A percentile compares a stretch with the other conserved stretches of the same genome.
Evolutionary conservation across 2,113 vertebrate species (phyloP).

Genomic region (Litocranius walleri): DNA sequence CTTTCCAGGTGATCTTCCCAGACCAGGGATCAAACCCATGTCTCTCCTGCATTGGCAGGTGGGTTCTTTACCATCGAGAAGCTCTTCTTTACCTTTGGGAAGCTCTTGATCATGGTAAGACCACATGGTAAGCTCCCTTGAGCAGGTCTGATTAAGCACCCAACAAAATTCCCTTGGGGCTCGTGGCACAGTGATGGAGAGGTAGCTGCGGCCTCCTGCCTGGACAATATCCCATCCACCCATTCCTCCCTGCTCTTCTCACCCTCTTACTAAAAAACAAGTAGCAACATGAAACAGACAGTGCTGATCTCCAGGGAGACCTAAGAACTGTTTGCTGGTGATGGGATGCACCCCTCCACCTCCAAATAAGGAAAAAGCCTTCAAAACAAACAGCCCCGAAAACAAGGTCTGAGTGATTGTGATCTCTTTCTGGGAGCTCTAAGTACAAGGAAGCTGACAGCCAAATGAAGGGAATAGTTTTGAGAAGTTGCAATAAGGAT

Average conservation of each 20-base stretch:
- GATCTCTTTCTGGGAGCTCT: background rate
- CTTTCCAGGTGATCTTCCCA: background rate
- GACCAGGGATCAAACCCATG: background rate
- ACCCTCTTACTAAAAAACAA: background rate
- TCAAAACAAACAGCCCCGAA: background rate
- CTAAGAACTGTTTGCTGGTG: background rate
- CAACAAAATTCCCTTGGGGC: background rate
- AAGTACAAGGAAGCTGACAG: background rate
- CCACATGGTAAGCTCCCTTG: background rate
- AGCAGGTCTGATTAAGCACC: background rate
- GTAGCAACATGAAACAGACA: background rate
- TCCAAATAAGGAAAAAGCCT: background rate
- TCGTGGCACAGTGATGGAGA: fast-evolving
- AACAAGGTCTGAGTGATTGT: background rate
- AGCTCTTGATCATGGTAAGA: background rate
- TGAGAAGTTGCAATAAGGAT: background rate
- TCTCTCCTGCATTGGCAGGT: background rate
- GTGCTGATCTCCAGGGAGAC: background rate
- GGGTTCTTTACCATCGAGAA: background rate
- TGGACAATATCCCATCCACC: background rate
- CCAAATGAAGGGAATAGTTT: background rate
- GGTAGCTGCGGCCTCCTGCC: background rate
- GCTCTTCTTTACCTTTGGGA: background rate
- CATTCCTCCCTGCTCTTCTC: background rate
- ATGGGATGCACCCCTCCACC: background rate